A percentile compares a stretch with the other conserved stretches of the same genome.
Conservation (phyloP, 2,888 invertebrate species). For the Norana najaformis region DNA sequence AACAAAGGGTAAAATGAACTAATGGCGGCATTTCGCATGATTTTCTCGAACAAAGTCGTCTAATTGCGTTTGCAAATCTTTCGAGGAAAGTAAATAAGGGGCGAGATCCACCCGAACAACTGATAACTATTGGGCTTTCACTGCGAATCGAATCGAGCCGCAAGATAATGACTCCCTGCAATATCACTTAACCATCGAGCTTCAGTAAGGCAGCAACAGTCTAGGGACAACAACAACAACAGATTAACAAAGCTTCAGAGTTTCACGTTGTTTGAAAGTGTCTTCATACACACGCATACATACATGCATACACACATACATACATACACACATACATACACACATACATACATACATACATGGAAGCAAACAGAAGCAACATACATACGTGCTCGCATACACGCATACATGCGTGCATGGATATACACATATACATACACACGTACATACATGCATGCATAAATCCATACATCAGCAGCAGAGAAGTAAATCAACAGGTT, state of each 20-base stretch:
- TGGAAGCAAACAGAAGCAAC: neutral
- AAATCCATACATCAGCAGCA: no score
- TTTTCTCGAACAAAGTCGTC: neutral
- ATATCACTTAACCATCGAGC: neutral
- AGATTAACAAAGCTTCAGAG: no score
- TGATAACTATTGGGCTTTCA: neutral
- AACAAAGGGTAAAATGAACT: neutral
- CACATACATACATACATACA: neutral
- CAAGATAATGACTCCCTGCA: neutral
- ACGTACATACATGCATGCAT: neutral
- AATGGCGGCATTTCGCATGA: neutral
- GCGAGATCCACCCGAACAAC: neutral
- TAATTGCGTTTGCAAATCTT: neutral
- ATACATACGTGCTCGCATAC: neutral
- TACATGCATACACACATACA: neutral
- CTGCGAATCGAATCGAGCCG: neutral
- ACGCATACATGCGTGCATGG: neutral
- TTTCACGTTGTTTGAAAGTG: no score
- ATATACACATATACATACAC: neutral
- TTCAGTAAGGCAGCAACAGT: neutral
- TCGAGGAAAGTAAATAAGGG: neutral
- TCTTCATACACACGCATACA: neutral
- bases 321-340: neutral
- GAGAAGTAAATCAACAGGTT: no score
- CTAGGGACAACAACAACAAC: neutral